These are phyloP conservation scores for Erebia palarica DNA, from an alignment of 2,888 invertebrate species.

Conservation along the genomic window DNA sequence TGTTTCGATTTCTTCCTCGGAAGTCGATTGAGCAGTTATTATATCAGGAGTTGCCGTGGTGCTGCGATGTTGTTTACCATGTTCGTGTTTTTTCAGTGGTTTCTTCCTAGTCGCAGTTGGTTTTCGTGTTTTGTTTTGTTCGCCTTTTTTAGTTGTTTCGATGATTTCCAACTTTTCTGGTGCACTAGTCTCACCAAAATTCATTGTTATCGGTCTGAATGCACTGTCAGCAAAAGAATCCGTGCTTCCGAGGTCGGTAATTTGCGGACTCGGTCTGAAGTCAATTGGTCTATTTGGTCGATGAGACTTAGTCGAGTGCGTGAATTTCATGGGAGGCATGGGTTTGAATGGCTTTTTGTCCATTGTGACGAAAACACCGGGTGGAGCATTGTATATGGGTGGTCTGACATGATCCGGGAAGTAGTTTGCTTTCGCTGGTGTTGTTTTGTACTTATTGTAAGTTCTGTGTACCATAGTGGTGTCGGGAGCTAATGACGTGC, in stretches of 20 bases:
- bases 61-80: constrained; percentile 51
- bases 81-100: constrained; percentile 61
- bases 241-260: constrained; percentile 63
- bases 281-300: constrained; percentile 58
- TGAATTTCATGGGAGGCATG: constrained; percentile 70
- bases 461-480: constrained; percentile 51
- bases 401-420: constrained; percentile 68
- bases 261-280: constrained; percentile 73
- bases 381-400: constrained; percentile 74
- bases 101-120: constrained; percentile 50
- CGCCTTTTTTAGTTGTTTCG: constrained; percentile 47
- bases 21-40: constrained; percentile 57
- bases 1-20: constrained; percentile 50
- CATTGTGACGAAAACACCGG: constrained; percentile 74
- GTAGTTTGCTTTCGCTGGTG: constrained; percentile 59
- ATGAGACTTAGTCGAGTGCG: constrained; percentile 53
- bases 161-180: constrained; percentile 45
- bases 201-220: constrained; percentile 68
- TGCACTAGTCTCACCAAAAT: constrained; percentile 49
- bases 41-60: constrained; percentile 61
- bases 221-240: constrained; percentile 60
- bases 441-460: constrained; percentile 50
- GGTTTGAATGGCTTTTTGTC: constrained; percentile 78
- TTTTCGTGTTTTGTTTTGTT: constrained; percentile 53
- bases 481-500: constrained; percentile 56